These are phyloP conservation scores for Promerops cafer DNA, from an alignment of 2,113 vertebrate genomes.

Conservation along the genomic window DNA sequence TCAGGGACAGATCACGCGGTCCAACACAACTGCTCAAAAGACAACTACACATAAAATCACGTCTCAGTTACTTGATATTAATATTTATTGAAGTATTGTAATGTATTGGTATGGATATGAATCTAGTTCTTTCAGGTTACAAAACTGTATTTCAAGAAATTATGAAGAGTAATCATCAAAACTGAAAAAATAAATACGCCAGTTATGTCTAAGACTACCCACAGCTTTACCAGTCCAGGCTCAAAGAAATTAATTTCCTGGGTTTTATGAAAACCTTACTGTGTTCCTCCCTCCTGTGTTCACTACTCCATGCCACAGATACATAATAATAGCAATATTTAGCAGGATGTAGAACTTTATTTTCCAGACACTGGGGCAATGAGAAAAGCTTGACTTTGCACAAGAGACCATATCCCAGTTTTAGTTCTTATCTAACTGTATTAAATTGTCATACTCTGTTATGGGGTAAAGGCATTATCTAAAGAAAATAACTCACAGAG, in stretches of 20 bases:
- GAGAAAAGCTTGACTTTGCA: not conserved
- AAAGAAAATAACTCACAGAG: not conserved
- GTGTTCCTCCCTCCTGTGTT: not conserved
- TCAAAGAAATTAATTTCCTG: not conserved
- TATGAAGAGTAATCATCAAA: not conserved
- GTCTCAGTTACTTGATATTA: not conserved
- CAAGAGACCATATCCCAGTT: not conserved
- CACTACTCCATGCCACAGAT: not conserved
- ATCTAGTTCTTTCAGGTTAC: not conserved
- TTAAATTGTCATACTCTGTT: not conserved
- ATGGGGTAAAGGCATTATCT: not conserved
- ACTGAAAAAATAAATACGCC: not conserved
- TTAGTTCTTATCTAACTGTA: not conserved
- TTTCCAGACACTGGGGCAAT: not conserved
- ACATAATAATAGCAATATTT: not conserved
- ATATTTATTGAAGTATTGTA: not conserved
- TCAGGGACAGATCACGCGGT: fast-evolving
- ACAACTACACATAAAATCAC: not conserved
- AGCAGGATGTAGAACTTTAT: not conserved
- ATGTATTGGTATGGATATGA: not conserved
- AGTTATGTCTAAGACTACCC: not conserved
- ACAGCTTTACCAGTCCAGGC: not conserved
- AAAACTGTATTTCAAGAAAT: not conserved
- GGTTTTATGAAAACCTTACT: not conserved
- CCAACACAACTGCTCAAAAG: not conserved